Base-by-base conservation (phyloP, 1,140 invertebrate species). In the Drosophila bocqueti region DNA sequence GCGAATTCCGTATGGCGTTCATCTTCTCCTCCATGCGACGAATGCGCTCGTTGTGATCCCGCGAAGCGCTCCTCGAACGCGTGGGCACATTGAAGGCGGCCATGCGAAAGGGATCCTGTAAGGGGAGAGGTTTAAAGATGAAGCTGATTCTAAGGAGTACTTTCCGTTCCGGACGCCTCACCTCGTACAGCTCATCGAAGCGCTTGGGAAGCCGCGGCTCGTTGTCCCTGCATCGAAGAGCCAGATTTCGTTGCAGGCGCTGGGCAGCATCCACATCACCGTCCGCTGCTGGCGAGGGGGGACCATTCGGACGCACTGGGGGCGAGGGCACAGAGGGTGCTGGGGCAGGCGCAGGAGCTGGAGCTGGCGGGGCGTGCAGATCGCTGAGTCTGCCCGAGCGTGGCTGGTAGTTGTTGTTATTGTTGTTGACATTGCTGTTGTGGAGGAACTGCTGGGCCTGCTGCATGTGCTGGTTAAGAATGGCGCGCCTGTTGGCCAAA, bases 1-100 rank as follows among this genome's bases (percentile, higher is more conserved):
- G 59, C 10, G 92, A 91, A 18, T 93, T 93, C 15, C 92, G 77
- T 58, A 93, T 78, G 52, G 91, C 91, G 63, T 92, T 92, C 89
- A 93, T 92, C 72, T 93, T 93, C 55, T 93, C 92, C 47, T 93
- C 92, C 92, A 93, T 93, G 40, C 92, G 91, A 1, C 92, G 86
- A 21, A 93, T 91, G 16, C 90, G 89, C 43, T 93, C 92, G 49
- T 91, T 91, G 52, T 93, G 92, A 65, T 93, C 92, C 6, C 90
- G 79, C 26, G 91, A 93, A 8, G 91, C 71, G 59, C 91, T 92
- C 4, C 92, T 67, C 29, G 85, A 82, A 26, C 87, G 83, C 15
- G 71, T 90, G 40, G 82, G 91, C 66, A 92, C 91, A 73, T 92
- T 92, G 21, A 93, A 93, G 16, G 92, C 92, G 42, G 92, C 92